Evolutionary conservation across 2,113 vertebrate genomes (phyloP), one percentile per base, ranked within the genome.

Genomic region (Petromus typicus): DNA sequence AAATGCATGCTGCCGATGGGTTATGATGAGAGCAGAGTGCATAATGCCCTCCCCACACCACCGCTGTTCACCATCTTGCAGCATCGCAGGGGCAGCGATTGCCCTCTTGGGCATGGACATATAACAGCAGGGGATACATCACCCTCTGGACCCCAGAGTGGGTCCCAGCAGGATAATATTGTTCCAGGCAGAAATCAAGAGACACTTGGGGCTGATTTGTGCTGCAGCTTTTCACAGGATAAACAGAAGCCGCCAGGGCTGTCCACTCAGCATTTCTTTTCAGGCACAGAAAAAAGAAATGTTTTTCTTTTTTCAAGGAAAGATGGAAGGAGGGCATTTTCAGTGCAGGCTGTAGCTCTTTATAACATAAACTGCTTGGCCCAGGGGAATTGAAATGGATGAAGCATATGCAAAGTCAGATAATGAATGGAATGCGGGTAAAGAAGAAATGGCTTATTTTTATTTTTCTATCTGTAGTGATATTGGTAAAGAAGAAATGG

Each of bases 191-290:
- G 90, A 96, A 95, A 94, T 95, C 86, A 86, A 85, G 92, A 85
- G 92, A 45, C 90, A 80, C 57, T 80, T 51, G 64, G 90, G 45
- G 75, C 94, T 95, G 86, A 96, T 94, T 94, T 94, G 94, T 89
- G 92, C 83, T 0, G 0, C 61, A 32, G 89, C 93, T 89, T 93
- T 59, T 96, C 56, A 22, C 90, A 81, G 73, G 57, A 76, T 92
- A 95, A 96, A 97, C 94, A 96, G 93, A 95, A 93, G 88, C 88
- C 0, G 0, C 61, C 81, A 93, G 90, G 83, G 83, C 67, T 96
- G 95, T 89, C 92, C 86, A 95, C 89, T 96, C 96, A 97, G 97
- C 96, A 97, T 64, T 97, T 97, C 76, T 91, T 89, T 56, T 43
- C 86, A 71, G 76, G 61, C 88, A 73, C 4, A 34, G 57, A 43